These are phyloP conservation scores for Tortrix viridana DNA, from an alignment of 2,888 invertebrate genomes.

Conservation along the genomic window DNA sequence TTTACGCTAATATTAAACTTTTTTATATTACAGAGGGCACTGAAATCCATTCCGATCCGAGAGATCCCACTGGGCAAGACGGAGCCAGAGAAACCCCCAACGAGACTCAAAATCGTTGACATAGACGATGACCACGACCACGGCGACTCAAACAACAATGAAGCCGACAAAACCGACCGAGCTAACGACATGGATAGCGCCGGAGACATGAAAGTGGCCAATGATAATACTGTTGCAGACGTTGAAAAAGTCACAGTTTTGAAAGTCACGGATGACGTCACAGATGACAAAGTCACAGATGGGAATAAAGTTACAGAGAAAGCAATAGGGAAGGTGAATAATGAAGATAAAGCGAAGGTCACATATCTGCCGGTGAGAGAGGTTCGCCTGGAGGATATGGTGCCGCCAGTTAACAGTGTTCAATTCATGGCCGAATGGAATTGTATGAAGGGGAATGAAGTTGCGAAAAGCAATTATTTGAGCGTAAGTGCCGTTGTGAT, in stretches of 20 bases:
- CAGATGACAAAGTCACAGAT: slow-evolving; percentile 24
- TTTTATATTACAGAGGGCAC: slow-evolving; percentile 74
- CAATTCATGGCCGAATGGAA: slow-evolving; percentile 88
- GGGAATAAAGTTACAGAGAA: too few relatives aligned
- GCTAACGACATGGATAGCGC: slow-evolving; percentile 36
- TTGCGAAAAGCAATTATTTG: slow-evolving; percentile 84
- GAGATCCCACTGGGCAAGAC: slow-evolving; percentile 69
- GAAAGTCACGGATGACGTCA: slow-evolving; percentile 53
- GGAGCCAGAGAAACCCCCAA: slow-evolving; percentile 56
- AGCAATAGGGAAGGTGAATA: too few relatives aligned
- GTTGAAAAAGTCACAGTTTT: slow-evolving; percentile 47
- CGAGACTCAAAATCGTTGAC: slow-evolving; percentile 62
- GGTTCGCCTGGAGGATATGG: slow-evolving; percentile 44
- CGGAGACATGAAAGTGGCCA: slow-evolving; percentile 15
- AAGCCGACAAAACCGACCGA: slow-evolving; percentile 47
- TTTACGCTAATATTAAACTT: slow-evolving; percentile 15
- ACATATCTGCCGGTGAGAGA: slow-evolving; percentile 47
- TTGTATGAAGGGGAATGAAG: slow-evolving; percentile 73
- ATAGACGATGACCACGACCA: slow-evolving; percentile 52
- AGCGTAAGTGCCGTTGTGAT: slow-evolving; percentile 71
- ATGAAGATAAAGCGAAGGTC: too few relatives aligned
- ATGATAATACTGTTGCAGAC: slow-evolving; percentile 40
- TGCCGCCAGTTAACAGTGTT: slow-evolving; percentile 85
- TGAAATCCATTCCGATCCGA: slow-evolving; percentile 80
- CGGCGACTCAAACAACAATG: slow-evolving; percentile 61